phyloP scores from a whole-genome alignment of 30 jellyfish, hydroid and myxozoan genomes.

The Cassiopea xamachana region DNA sequence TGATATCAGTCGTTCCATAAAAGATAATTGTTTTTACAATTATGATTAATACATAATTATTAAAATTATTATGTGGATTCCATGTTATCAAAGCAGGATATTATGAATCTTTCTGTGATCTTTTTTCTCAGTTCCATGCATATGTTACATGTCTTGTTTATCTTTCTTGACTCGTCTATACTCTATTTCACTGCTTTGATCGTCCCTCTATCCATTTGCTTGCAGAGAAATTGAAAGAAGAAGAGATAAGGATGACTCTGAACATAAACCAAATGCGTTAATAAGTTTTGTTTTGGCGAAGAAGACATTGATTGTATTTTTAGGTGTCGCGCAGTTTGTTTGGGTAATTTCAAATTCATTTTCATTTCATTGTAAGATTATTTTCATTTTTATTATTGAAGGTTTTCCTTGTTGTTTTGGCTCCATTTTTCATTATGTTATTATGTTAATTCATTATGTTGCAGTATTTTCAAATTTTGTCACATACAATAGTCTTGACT shows the following conservation, averaged over 20 bases:
- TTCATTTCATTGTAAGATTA: neutral
- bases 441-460: neutral
- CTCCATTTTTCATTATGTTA: too few relatives aligned
- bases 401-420: too few relatives aligned
- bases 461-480: neutral
- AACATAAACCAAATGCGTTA: neutral
- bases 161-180: neutral
- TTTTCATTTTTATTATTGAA: neutral
- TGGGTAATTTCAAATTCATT: neutral
- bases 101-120: too few relatives aligned
- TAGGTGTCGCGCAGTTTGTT: neutral
- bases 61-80: too few relatives aligned
- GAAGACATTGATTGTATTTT: neutral
- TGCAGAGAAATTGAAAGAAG: neutral
- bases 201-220: too few relatives aligned
- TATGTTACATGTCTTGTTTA: neutral
- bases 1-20: too few relatives aligned
- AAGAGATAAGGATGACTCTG: neutral
- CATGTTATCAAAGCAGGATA: too few relatives aligned
- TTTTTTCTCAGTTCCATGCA: too few relatives aligned
- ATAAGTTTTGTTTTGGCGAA: neutral
- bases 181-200: neutral
- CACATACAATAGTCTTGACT: neutral
- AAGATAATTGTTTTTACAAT: too few relatives aligned
- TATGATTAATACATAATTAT: too few relatives aligned